Evolutionary conservation across 2,113 vertebrate species (phyloP).

Genomic region (Paramisgurnus dabryanus): DNA sequence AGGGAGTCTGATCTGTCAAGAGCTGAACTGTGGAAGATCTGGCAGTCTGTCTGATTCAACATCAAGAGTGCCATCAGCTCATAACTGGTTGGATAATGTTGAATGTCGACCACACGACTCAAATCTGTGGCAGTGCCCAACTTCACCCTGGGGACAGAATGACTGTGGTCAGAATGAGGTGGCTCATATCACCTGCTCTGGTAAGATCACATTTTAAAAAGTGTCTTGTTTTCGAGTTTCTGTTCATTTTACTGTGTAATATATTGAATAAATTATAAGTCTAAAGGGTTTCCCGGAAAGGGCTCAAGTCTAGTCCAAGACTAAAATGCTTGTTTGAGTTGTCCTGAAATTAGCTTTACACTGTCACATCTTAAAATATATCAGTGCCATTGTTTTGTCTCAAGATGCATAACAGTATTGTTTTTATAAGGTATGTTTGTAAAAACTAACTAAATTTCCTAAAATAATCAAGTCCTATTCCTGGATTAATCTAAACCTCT

Average conservation of each 20-base stretch:
- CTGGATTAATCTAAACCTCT: too few relatives aligned
- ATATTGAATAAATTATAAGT: neutral
- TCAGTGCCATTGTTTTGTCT: too few relatives aligned
- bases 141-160: slow-evolving; percentile 30
- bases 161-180: neutral
- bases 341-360: too few relatives aligned
- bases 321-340: too few relatives aligned
- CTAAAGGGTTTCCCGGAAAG: neutral
- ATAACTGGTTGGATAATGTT: neutral
- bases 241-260: neutral
- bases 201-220: neutral
- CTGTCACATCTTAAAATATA: too few relatives aligned
- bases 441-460: too few relatives aligned
- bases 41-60: neutral
- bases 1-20: slow-evolving; percentile 4
- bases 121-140: slow-evolving; percentile 37
- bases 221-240: too few relatives aligned
- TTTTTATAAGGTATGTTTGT: too few relatives aligned
- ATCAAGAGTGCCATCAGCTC: neutral
- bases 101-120: slow-evolving; percentile 40
- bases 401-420: too few relatives aligned
- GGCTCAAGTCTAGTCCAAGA: too few relatives aligned
- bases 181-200: slow-evolving; percentile 22
- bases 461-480: too few relatives aligned
- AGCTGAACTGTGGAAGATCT: slow-evolving; percentile 47